A percentile compares a stretch with the other conserved stretches of the same genome.
phyloP scores from a whole-genome alignment of 2,797 vertebrate species.

The Sebastes hubbsi region DNA sequence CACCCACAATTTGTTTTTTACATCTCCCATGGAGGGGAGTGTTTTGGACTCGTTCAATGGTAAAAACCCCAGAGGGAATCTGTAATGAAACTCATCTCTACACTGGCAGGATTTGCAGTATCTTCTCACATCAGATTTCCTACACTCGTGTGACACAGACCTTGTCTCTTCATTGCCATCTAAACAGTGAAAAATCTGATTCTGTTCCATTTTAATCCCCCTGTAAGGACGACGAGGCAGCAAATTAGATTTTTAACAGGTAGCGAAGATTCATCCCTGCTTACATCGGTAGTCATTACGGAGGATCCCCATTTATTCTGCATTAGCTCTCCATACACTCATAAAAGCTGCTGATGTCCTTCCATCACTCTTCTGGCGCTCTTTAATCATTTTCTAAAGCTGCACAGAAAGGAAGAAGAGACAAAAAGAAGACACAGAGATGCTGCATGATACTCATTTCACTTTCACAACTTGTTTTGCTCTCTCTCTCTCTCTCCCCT shows the following conservation, averaged over 20 bases:
- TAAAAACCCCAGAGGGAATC: constrained; percentile 25
- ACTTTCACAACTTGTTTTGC: constrained; percentile 19
- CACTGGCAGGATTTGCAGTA: constrained; percentile 29
- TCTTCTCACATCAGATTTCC: constrained; percentile 39
- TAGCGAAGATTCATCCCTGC: constrained; percentile 11
- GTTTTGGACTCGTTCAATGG: neutral
- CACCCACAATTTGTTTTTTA: neutral
- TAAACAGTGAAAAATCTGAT: constrained; percentile 33
- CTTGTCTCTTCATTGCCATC: constrained; percentile 22
- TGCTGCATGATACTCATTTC: constrained; percentile 19
- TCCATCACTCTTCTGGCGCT: neutral
- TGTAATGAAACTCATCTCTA: constrained; percentile 39
- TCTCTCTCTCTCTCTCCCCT: neutral
- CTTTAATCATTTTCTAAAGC: constrained; percentile 20
- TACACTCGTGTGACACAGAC: constrained; percentile 31
- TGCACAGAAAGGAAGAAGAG: neutral
- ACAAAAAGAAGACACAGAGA: constrained; percentile 26
- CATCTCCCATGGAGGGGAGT: neutral
- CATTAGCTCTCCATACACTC: constrained; percentile 12
- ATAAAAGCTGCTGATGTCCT: constrained; percentile 9
- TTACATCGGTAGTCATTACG: constrained; percentile 14
- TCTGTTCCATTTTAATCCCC: constrained; percentile 25
- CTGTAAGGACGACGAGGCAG: constrained; percentile 6
- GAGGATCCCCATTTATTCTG: constrained; percentile 14
- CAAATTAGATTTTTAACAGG: constrained; percentile 48